Conservation (phyloP, 2,888 invertebrate species). For the Tenthredo distinguenda region DNA sequence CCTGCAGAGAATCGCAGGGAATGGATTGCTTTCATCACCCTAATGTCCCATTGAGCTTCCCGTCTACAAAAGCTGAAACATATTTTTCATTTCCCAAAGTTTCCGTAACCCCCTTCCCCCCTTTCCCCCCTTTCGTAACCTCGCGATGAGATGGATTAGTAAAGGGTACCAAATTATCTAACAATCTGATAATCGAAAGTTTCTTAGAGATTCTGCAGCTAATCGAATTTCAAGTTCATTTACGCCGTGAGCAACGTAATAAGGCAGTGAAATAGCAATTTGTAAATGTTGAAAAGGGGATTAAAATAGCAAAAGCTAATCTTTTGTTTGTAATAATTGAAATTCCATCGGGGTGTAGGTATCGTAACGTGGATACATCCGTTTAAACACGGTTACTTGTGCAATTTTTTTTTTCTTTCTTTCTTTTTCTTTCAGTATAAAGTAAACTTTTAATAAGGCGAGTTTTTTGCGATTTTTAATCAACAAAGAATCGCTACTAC, state of each 20-base stretch:
- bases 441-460: constrained; percentile 48
- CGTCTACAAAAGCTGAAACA: constrained; percentile 55
- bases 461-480: constrained; percentile 7
- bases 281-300: not conserved
- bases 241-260: not conserved
- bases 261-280: not conserved
- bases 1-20: constrained; percentile 26
- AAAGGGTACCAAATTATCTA: constrained; percentile 7
- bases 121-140: not conserved
- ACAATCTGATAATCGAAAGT: not conserved
- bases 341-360: not conserved
- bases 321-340: not conserved
- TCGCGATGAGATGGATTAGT: constrained; percentile 22
- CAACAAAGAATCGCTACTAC: constrained; percentile 46
- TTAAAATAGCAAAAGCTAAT: not conserved
- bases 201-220: not conserved
- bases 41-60: constrained; percentile 51
- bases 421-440: not conserved
- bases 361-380: not conserved
- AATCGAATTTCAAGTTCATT: constrained; percentile 13
- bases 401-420: not conserved
- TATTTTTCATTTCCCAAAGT: constrained; percentile 67
- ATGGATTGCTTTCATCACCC: constrained; percentile 54
- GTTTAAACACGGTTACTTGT: constrained; percentile 4
- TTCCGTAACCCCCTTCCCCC: not conserved